These are phyloP conservation scores for Notechis scutatus DNA, from an alignment of 2,113 vertebrate genomes.

Conservation along the genomic window DNA sequence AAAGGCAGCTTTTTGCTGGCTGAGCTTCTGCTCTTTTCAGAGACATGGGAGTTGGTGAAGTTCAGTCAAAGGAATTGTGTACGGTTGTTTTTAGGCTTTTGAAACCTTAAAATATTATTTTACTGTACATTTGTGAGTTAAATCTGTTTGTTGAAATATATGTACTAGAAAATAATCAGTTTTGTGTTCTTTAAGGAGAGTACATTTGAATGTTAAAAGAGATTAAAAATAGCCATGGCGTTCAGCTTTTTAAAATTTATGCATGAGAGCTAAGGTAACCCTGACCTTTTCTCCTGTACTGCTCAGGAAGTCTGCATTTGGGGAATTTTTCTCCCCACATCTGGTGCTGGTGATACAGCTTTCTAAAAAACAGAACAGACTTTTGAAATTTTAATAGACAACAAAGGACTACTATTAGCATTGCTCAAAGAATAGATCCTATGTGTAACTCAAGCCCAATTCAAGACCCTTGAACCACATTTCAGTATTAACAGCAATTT, in stretches of 20 bases:
- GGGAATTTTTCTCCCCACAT: constrained; percentile 35
- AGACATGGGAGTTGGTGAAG: background rate
- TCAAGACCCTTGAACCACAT: background rate
- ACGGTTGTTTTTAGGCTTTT: background rate
- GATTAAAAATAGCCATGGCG: rapidly evolving
- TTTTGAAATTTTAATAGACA: background rate
- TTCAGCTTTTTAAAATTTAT: background rate
- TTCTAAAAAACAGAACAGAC: constrained; percentile 26
- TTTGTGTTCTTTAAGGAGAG: too few species aligned
- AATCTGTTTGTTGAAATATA: background rate
- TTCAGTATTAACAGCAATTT: background rate
- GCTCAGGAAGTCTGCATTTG: constrained; percentile 23
- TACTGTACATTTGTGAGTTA: rapidly evolving
- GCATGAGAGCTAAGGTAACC: background rate
- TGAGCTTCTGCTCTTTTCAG: background rate
- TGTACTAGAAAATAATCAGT: background rate
- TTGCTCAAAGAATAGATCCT: background rate
- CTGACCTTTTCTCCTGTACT: constrained; percentile 32
- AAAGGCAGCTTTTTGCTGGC: constrained; percentile 42
- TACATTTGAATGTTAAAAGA: rapidly evolving
- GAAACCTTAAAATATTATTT: rapidly evolving
- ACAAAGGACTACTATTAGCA: background rate
- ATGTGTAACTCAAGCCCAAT: background rate
- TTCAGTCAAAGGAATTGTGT: background rate
- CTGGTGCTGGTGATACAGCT: background rate